These are phyloP conservation scores for Meteorus cinctellus DNA, from an alignment of 2,888 invertebrate species.

Conservation along the genomic window DNA sequence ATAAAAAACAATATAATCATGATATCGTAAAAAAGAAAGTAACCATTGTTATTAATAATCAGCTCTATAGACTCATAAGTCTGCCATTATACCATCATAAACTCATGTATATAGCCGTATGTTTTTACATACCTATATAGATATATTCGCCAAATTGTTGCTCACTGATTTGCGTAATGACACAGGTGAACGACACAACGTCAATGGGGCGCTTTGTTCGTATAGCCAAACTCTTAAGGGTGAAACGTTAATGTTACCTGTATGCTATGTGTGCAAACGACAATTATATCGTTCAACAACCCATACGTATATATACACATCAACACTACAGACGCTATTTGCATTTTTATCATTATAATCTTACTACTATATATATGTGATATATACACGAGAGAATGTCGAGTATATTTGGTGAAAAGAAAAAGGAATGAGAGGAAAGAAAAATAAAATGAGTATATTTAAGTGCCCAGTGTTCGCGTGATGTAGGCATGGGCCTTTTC, in stretches of 20 bases:
- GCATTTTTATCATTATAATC: constrained; percentile 13
- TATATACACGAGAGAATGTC: neutral
- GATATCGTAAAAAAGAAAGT: constrained; percentile 3
- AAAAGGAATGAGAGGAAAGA: no score
- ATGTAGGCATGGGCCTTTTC: no score
- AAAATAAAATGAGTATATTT: no score
- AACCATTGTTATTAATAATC: constrained; percentile 12
- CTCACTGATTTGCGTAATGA: neutral
- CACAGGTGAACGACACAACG: constrained; percentile 3
- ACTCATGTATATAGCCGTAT: neutral
- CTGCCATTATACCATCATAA: neutral
- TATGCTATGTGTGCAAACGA: neutral
- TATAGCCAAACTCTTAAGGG: neutral
- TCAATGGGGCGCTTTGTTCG: constrained; percentile 3
- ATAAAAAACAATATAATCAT: constrained; percentile 44
- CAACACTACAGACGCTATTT: neutral
- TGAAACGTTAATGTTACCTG: neutral
- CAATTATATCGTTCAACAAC: neutral
- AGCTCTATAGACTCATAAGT: neutral
- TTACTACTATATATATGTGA: neutral
- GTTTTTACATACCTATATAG: neutral
- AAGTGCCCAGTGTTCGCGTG: no score
- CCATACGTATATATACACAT: neutral
- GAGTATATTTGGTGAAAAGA: neutral
- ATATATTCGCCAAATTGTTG: neutral